A percentile compares a stretch with the other conserved stretches of the same genome.
Evolutionary conservation across 2,797 vertebrate genomes (phyloP).

Genomic region (Phrynocephalus vlangalii): DNA sequence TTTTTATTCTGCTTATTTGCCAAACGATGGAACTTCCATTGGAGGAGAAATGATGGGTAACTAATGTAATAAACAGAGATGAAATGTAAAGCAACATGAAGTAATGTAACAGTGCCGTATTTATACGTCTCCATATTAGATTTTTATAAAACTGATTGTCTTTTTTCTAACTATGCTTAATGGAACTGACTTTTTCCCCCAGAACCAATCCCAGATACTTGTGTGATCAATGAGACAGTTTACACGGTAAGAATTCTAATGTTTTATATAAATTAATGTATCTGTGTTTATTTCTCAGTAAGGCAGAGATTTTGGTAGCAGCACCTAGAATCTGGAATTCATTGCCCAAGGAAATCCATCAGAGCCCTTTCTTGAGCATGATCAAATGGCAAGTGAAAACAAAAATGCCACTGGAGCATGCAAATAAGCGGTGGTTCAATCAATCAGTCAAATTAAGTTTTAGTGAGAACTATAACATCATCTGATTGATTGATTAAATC

Average conservation of each 20-base stretch:
- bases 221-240: conserved; percentile 74
- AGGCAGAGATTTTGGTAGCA: background rate
- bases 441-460: background rate
- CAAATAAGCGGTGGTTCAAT: background rate
- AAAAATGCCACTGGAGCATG: background rate
- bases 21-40: background rate
- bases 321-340: background rate
- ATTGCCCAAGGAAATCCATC: background rate
- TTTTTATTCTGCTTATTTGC: background rate
- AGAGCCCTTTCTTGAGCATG: background rate
- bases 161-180: background rate
- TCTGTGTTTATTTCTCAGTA: background rate
- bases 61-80: background rate
- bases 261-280: background rate
- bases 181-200: conserved; percentile 24
- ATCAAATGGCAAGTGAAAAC: background rate
- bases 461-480: background rate
- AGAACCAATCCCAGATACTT: conserved; percentile 74
- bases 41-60: background rate
- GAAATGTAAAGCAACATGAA: background rate
- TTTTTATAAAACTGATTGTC: background rate
- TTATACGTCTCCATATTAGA: background rate
- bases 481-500: background rate
- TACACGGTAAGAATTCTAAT: conserved; percentile 76
- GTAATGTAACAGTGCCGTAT: background rate